Evolutionary conservation across 2,888 invertebrate species (phyloP).

Genomic region (Acrobasis repandana): DNA sequence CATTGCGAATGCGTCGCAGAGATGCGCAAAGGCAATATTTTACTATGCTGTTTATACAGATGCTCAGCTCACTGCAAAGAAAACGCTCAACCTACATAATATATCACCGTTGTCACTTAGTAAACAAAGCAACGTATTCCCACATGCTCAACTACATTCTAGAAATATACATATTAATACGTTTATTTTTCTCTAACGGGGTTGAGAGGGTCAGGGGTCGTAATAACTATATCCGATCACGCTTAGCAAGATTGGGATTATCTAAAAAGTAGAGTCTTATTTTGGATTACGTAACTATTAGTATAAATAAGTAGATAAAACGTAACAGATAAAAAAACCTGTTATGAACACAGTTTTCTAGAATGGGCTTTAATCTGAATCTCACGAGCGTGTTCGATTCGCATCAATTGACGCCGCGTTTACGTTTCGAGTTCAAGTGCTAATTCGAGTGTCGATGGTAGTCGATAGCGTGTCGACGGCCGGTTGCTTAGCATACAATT

Average conservation of each 20-base stretch:
- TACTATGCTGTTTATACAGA: conserved; percentile 34
- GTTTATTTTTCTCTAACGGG: no score
- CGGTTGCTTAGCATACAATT: conserved; percentile 67
- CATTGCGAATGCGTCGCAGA: no score
- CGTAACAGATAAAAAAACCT: background rate
- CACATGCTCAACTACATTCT: background rate
- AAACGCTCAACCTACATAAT: conserved; percentile 21
- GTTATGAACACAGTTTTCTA: background rate
- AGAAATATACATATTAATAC: background rate
- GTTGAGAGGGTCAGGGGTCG: no score
- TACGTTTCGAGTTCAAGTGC: background rate
- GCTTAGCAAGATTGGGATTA: no score
- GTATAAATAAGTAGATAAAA: background rate
- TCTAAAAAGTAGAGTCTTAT: background rate
- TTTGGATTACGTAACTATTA: background rate
- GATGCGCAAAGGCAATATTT: conserved; percentile 3
- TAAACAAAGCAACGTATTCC: conserved; percentile 3
- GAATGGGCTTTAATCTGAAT: background rate
- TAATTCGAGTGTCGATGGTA: conserved; percentile 36
- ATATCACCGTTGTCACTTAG: conserved; percentile 2
- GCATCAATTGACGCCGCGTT: background rate
- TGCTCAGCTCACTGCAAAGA: conserved; percentile 31
- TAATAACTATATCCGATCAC: no score
- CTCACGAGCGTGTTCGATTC: background rate
- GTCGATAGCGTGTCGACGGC: conserved; percentile 19